A percentile compares a stretch with the other conserved stretches of the same genome.
These are phyloP conservation scores for Stictonetta naevosa DNA, from an alignment of 2,113 vertebrate genomes.

Conservation along the genomic window DNA sequence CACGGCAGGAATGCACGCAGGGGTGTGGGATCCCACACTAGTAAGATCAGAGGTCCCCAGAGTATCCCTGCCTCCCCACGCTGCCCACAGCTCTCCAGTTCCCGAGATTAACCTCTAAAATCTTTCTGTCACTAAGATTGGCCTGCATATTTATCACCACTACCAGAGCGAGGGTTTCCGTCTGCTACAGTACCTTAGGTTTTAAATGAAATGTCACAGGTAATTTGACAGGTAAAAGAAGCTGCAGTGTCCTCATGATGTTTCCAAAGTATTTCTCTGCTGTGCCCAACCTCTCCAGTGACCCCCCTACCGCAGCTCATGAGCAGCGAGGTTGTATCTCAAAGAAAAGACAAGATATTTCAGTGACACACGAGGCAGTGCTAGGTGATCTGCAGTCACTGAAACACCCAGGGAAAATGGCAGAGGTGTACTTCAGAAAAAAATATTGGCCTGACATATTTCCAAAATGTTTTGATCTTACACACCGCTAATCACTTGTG, in stretches of 20 bases:
- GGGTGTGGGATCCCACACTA: rapidly evolving
- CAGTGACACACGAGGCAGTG: rapidly evolving
- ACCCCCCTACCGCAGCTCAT: not conserved
- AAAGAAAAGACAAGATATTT: not conserved
- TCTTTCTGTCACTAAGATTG: not conserved
- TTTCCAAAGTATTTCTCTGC: not conserved
- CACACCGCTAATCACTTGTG: not conserved
- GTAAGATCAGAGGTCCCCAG: not conserved
- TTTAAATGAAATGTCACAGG: conserved; percentile 26
- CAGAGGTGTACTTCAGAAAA: rapidly evolving
- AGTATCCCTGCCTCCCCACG: not conserved
- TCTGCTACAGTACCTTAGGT: not conserved
- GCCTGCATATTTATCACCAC: not conserved
- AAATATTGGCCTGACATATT: not conserved
- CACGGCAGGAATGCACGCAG: not conserved
- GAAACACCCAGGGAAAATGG: not conserved
- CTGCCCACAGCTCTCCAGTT: not conserved
- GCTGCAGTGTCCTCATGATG: not conserved
- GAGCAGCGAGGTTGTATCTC: not conserved
- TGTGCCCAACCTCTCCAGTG: not conserved
- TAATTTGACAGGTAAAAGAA: conserved; percentile 2
- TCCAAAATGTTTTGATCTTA: not conserved
- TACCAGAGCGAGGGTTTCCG: not conserved
- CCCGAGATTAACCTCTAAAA: not conserved
- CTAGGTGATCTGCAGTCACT: not conserved